Evolutionary conservation across 2,888 invertebrate species (phyloP), one percentile per base, ranked within the genome.

Genomic region (Alloscopus bannaensis): DNA sequence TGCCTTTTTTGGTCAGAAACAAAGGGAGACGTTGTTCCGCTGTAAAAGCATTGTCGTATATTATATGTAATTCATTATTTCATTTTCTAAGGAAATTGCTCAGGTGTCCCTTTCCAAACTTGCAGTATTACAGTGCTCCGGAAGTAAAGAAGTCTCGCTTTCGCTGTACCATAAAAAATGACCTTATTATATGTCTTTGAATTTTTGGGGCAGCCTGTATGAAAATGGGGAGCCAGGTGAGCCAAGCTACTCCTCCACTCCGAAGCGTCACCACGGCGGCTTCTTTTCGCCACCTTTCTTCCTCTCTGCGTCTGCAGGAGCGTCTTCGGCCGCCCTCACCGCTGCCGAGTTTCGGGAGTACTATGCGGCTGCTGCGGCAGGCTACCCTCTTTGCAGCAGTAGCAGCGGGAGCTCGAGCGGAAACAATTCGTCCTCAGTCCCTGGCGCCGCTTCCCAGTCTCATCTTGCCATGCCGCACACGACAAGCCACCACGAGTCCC

Each of bases 181-280:
- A n/a, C n/a, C n/a, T n/a, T n/a, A n/a, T n/a, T n/a, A n/a, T n/a
- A n/a, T n/a, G n/a, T n/a, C n/a, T n/a, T n/a, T n/a, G n/a, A n/a
- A n/a, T n/a, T n/a, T n/a, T 45, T 16, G 4, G 3, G n/a, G 3
- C 73, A 85, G 85, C 69, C 81, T 85, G 28, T 85, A 84, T 60
- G 85, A 85, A 59, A 85, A 85, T 71, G 85, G 85, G 3, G 85
- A 85, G 20, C 29, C 65, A 16, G 68, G 77, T n/a, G 81, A 81
- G 28, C 70, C 78, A 4, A 77, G 83, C 0, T 86, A 84, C 69
- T 72, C 81, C 2, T 83, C 86, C 6, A 86, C 86, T 22, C 86
- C 86, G 18, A 85, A 85, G 66, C 80, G 84, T 66, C 83, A 81
- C 47, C 81, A 81, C 24, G 80, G 68, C 13, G 70, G 71, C 24